phyloP scores from a whole-genome alignment of 2,888 invertebrate genomes.

The Chrysina gloriosa region DNA sequence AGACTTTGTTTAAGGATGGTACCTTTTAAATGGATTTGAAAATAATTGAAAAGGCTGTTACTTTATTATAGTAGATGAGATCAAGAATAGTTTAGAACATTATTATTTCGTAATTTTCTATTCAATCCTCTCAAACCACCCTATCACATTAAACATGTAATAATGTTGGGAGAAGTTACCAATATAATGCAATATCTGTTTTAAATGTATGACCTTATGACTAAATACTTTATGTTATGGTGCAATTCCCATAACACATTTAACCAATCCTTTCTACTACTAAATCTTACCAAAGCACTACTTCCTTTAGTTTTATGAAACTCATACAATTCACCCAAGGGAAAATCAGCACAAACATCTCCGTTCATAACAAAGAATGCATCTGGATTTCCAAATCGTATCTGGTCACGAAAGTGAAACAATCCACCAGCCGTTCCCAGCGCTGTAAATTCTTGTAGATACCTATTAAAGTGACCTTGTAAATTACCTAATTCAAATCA shows the following conservation, averaged over 20 bases:
- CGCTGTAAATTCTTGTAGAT: constrained; percentile 94
- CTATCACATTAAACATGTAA: too few relatives aligned
- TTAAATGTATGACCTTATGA: background rate
- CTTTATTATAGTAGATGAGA: too few relatives aligned
- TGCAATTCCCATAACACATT: background rate
- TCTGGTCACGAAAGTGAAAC: constrained; percentile 96
- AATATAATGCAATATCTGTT: background rate
- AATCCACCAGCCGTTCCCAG: constrained; percentile 97
- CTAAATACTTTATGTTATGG: too few relatives aligned
- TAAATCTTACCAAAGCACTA: constrained; percentile 67
- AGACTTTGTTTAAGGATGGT: too few relatives aligned
- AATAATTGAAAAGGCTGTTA: too few relatives aligned
- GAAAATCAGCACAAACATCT: constrained; percentile 98
- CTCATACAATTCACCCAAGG: constrained; percentile 82
- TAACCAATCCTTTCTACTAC: background rate
- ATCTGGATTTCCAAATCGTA: constrained; percentile 86
- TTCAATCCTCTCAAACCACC: too few relatives aligned
- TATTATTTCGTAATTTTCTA: too few relatives aligned
- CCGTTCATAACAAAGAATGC: constrained; percentile 96
- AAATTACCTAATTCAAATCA: background rate
- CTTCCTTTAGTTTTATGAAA: constrained; percentile 75
- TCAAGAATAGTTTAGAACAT: too few relatives aligned
- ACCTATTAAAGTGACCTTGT: constrained; percentile 67
- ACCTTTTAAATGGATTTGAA: too few relatives aligned
- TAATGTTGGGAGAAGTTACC: too few relatives aligned